phyloP scores from a whole-genome alignment of 2,113 vertebrate genomes.

The Rhabdornis inornatus region DNA sequence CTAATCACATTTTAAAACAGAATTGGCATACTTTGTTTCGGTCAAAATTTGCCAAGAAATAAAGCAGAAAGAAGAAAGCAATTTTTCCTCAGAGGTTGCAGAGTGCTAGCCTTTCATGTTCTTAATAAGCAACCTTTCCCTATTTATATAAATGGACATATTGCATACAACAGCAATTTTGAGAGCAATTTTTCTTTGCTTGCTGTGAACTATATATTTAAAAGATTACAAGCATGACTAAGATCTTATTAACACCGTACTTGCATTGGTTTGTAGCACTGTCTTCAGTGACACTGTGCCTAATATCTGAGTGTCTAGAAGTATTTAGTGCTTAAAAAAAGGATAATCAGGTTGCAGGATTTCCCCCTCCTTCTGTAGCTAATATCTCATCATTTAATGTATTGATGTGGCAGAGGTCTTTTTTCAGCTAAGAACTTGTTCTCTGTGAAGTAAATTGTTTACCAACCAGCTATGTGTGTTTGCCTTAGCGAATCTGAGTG shows the following conservation, averaged over 20 bases:
- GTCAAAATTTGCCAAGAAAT: neutral
- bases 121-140: neutral
- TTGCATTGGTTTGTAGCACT: neutral
- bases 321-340: neutral
- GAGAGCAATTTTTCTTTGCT: neutral
- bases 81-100: neutral
- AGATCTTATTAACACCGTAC: neutral
- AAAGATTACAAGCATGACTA: neutral
- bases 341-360: neutral
- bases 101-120: neutral
- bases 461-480: neutral
- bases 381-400: neutral
- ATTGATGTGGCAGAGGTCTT: neutral
- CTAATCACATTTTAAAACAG: neutral
- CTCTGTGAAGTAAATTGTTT: slow-evolving; percentile 22
- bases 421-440: neutral
- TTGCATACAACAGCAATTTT: neutral
- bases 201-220: neutral
- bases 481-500: neutral
- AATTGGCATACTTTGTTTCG: neutral
- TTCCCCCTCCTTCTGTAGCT: neutral
- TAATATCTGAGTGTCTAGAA: neutral
- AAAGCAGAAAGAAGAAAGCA: neutral
- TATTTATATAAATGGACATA: neutral
- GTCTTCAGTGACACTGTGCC: neutral